Base-by-base conservation (phyloP, 2,113 vertebrate species). In the Ceyx margarethae region DNA sequence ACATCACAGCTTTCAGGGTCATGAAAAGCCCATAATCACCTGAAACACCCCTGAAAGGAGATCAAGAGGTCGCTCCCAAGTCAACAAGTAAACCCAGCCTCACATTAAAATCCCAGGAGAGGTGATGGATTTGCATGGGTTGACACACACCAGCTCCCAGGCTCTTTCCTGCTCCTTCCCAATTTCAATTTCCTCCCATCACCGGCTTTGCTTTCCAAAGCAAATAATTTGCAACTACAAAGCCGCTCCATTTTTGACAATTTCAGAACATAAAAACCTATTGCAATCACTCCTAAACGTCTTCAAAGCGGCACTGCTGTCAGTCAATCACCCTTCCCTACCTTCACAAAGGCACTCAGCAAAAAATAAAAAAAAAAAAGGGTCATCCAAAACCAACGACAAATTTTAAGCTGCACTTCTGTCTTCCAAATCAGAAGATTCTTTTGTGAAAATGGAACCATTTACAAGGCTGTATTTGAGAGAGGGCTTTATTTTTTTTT, bases 91-190 rank as follows among this genome's bases (percentile, higher is more conserved):
- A 51, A 61, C 35, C 28, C 58, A n/a, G 46, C 2, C 18, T 14
- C 1, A 4, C 18, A 1, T 5, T 16, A 26, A 61, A 48, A n/a
- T 18, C 8, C 68, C 40, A 1, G 0, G 1, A 7, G 0, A 4
- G 33, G 50, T 16, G 50, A 37, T 37, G 76, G 60, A 43, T 77
- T 73, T 35, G 7, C 28, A 17, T 23, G 3, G 0, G 45, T 29
- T 37, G 31, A 45, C 40, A 19, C 74, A 56, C 3, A 1, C 4
- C 60, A 12, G 54, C 76, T 91, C 65, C 81, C 21, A 23, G 85
- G 14, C 1, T 0, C 7, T 3, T 26, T 68, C 22, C 76, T 91
- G 16, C 66, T 78, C 81, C 2, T 54, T 48, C 72, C 56, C 4
- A 0, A 17, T 79, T 82, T 89, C 89, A 54, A 69, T 91, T 91